These are phyloP conservation scores for Drosophila yooni DNA, from an alignment of 2,888 invertebrate genomes.

Conservation along the genomic window DNA sequence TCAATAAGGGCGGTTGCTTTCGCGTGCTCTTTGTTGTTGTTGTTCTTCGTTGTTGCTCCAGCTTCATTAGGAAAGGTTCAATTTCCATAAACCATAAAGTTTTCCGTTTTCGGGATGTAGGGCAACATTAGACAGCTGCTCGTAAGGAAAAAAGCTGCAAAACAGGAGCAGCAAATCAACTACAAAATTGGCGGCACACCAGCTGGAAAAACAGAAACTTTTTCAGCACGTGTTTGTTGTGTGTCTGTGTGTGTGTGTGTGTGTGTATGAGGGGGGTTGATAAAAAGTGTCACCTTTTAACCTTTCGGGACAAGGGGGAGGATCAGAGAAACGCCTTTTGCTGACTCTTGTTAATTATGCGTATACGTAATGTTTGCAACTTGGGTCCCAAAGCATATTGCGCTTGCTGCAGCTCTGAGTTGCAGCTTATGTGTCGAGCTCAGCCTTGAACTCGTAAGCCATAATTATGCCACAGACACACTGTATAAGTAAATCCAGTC, in stretches of 20 bases:
- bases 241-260: conserved; percentile 3
- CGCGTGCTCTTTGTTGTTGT: neutral
- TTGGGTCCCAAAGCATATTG: conserved; percentile 12
- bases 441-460: conserved; percentile 67
- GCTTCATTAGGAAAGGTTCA: conserved; percentile 76
- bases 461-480: conserved; percentile 51
- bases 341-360: conserved; percentile 69
- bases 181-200: conserved; percentile 45
- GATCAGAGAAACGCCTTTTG: conserved; percentile 13
- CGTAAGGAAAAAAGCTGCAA: conserved; percentile 51
- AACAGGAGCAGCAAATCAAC: conserved; percentile 70
- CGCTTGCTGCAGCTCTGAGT: conserved; percentile 49
- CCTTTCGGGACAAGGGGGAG: conserved; percentile 17
- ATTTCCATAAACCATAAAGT: conserved; percentile 78
- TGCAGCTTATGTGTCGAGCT: conserved; percentile 38
- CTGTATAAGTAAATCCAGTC: neutral
- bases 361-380: conserved; percentile 58
- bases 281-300: conserved; percentile 67
- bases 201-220: conserved; percentile 49
- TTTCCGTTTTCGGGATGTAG: conserved; percentile 27
- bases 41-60: conserved; percentile 21
- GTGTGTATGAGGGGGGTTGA: conserved; percentile 8
- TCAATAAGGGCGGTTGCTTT: conserved; percentile 28
- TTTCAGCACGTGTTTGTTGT: conserved; percentile 42
- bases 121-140: conserved; percentile 66